Evolutionary conservation across 37 sponge, comb jelly and placozoan species (phyloP).

Genomic region (Mnemiopsis leidyi): DNA sequence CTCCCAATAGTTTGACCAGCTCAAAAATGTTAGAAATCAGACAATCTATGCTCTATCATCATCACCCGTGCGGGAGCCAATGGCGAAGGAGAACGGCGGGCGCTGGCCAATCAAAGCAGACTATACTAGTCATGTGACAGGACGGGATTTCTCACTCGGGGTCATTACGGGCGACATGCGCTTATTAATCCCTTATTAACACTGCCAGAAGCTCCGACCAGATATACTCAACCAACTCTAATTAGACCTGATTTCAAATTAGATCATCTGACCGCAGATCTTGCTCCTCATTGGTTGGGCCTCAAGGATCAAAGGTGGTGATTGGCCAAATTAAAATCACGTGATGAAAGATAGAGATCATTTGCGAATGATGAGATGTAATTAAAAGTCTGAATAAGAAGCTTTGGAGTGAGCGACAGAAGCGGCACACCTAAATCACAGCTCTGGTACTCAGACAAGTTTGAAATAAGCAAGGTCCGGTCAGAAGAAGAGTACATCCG

Average conservation of each 20-base stretch:
- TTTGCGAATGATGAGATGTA: neutral
- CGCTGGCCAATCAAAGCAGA: neutral
- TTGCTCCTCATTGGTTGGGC: neutral
- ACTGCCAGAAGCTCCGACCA: slow-evolving; percentile 12
- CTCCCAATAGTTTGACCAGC: slow-evolving; percentile 52
- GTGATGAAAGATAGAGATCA: neutral
- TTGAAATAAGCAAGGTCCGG: no score
- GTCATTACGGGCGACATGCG: slow-evolving; percentile 55
- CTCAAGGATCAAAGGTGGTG: neutral
- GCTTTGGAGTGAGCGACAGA: neutral
- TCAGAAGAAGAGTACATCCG: no score
- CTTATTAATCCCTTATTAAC: slow-evolving; percentile 64
- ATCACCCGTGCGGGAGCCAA: slow-evolving; percentile 28
- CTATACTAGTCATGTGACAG: neutral
- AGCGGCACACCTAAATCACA: neutral
- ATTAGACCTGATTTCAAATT: slow-evolving; percentile 48
- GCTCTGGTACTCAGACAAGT: neutral
- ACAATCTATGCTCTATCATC: slow-evolving; percentile 51
- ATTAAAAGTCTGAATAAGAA: neutral
- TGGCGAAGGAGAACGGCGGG: neutral
- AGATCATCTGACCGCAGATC: neutral
- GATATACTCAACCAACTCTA: slow-evolving; percentile 41
- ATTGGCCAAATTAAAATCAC: neutral
- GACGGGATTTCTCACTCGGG: neutral
- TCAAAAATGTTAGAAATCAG: slow-evolving; percentile 59